Conservation (phyloP, 2,888 invertebrate genomes). For the Drosophila phalerata region DNA sequence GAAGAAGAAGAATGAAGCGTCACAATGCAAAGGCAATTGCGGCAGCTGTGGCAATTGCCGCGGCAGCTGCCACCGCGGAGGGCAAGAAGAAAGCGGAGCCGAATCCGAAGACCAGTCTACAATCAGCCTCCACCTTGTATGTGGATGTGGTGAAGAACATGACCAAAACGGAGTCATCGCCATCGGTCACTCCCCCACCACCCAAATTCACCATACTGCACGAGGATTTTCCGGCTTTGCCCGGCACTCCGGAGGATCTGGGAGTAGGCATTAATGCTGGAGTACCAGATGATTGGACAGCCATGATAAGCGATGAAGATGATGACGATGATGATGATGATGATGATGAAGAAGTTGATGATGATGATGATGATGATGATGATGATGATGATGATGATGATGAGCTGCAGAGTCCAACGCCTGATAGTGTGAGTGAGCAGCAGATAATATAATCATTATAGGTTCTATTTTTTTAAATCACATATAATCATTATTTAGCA, state of each 20-base stretch:
- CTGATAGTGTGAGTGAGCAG: conserved; percentile 21
- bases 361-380: conserved; percentile 14
- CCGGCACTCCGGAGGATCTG: conserved; percentile 36
- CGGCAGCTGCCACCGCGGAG: conserved; percentile 22
- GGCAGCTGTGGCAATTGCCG: conserved; percentile 42
- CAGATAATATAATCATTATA: no score
- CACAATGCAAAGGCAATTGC: conserved; percentile 46
- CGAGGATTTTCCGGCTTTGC: conserved; percentile 67
- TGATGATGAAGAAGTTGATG: conserved; percentile 15
- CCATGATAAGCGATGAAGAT: conserved; percentile 49
- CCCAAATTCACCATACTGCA: conserved; percentile 54
- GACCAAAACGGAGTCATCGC: conserved; percentile 21
- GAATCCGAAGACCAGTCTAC: background rate
- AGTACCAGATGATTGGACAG: conserved; percentile 56
- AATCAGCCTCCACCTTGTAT: conserved; percentile 38
- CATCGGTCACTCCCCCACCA: conserved; percentile 17
- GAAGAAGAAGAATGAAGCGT: conserved; percentile 52
- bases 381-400: conserved; percentile 18
- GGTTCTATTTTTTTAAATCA: no score
- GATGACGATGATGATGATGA: conserved; percentile 39
- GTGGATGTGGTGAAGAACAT: conserved; percentile 68
- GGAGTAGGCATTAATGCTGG: background rate
- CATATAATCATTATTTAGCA: no score
- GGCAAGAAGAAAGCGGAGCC: conserved; percentile 27
- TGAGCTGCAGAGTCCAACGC: background rate